A percentile compares a stretch with the other conserved stretches of the same genome.
Evolutionary conservation across 2,113 vertebrate species (phyloP).

Genomic region (Zootoca vivipara): DNA sequence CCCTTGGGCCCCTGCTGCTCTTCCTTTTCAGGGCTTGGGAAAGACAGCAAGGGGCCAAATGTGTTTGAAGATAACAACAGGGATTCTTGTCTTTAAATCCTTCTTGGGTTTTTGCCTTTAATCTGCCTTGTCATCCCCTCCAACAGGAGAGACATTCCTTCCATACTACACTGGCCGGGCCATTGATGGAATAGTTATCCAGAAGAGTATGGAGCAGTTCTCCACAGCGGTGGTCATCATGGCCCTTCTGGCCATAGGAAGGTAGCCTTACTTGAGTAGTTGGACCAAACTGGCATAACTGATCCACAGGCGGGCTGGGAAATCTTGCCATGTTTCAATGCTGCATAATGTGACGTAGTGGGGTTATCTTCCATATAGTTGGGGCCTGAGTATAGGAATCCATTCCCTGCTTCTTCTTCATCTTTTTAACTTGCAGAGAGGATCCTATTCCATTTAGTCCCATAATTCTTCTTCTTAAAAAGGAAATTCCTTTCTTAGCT

Average conservation of each 20-base stretch:
- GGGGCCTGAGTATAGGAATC: neutral
- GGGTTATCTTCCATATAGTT: neutral
- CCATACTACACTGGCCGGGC: slow-evolving; percentile 90
- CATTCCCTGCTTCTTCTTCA: neutral
- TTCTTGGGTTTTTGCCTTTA: neutral
- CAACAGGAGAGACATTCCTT: slow-evolving; percentile 90
- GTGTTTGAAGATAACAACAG: neutral
- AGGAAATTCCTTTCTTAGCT: neutral
- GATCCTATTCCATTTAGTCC: neutral
- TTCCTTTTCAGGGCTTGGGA: neutral
- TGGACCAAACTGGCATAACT: no score
- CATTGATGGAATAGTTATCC: slow-evolving; percentile 89
- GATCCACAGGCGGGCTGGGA: no score
- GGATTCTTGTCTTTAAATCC: no score
- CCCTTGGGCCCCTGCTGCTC: neutral
- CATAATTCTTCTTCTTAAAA: neutral
- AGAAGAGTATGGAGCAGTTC: slow-evolving; percentile 91
- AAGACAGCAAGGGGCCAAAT: neutral
- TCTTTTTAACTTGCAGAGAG: neutral
- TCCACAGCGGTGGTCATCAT: slow-evolving; percentile 79
- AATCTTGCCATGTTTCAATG: neutral
- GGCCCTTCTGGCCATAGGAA: slow-evolving; percentile 81
- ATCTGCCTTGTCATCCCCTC: neutral
- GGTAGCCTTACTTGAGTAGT: slow-evolving; percentile 72
- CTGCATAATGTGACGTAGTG: neutral